Conservation (phyloP, 2,797 vertebrate genomes). For the Mormyrus proboscirostris region DNA sequence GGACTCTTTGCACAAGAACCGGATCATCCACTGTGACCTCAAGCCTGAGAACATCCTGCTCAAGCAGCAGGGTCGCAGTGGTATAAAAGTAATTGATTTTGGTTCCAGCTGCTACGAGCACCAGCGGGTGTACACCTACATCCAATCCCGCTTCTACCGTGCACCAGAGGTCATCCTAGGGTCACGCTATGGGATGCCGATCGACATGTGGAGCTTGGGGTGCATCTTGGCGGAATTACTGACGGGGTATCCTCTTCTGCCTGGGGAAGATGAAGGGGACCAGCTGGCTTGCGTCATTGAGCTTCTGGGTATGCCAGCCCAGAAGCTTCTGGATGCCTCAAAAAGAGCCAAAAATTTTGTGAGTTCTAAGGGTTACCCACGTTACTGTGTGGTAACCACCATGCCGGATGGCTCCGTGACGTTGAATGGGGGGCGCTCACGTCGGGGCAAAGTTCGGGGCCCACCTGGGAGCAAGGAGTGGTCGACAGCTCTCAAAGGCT, state of each 20-base stretch:
- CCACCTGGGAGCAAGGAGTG: constrained; percentile 88
- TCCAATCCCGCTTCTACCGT: constrained; percentile 97
- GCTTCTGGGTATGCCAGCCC: constrained; percentile 85
- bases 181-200: constrained; percentile 94
- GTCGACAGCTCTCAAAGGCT: constrained; percentile 85
- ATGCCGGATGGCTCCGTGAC: constrained; percentile 81
- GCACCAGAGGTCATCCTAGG: constrained; percentile 96
- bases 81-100: constrained; percentile 98
- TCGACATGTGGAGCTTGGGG: constrained; percentile 98
- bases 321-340: constrained; percentile 87
- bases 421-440: constrained; percentile 84
- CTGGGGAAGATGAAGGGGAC: constrained; percentile 96
- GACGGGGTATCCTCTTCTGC: constrained; percentile 88
- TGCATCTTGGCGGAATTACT: constrained; percentile 96
- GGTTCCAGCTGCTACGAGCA: constrained; percentile 98
- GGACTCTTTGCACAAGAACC: constrained; percentile 92
- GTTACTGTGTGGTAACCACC: constrained; percentile 87
- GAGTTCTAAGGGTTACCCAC: constrained; percentile 94
- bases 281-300: constrained; percentile 97
- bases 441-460: constrained; percentile 84
- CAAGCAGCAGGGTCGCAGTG: constrained; percentile 96
- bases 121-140: constrained; percentile 97
- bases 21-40: constrained; percentile 99
- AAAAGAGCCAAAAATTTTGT: constrained; percentile 97
- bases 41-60: constrained; percentile 97